Evolutionary conservation across 2,888 invertebrate genomes (phyloP).

Genomic region (Acleris holmiana): DNA sequence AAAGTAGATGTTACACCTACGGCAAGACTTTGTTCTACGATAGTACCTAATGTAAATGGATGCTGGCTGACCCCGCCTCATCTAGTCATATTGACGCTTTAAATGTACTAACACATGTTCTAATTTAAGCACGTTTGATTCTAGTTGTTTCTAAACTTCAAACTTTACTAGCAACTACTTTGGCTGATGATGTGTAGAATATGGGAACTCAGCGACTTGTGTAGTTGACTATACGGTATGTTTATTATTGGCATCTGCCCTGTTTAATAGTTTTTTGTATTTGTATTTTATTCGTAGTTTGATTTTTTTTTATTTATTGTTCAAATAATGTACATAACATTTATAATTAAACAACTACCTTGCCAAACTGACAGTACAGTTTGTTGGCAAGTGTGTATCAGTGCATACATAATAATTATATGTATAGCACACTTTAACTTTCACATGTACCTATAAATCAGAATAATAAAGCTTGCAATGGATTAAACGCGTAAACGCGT

Average conservation of each 20-base stretch:
- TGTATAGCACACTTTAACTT: no score
- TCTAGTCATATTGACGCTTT: conserved; percentile 12
- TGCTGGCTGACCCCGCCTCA: not conserved
- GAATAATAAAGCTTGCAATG: conserved; percentile 11
- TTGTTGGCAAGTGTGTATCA: no score
- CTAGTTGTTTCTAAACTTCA: not conserved
- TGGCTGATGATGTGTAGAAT: not conserved
- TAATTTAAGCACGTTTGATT: not conserved
- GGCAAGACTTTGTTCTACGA: conserved; percentile 27
- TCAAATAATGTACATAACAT: no score
- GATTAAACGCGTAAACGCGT: conserved; percentile 1
- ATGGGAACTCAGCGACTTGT: no score
- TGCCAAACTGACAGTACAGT: no score
- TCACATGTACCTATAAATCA: not conserved
- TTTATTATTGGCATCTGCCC: no score
- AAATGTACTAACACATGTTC: not conserved
- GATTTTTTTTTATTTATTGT: no score
- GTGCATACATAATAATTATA: no score
- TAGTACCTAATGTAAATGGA: not conserved
- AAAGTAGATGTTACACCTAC: conserved; percentile 59
- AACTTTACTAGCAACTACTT: not conserved
- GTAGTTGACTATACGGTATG: no score
- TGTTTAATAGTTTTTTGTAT: no score
- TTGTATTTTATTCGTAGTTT: no score
- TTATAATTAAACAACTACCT: no score